Base-by-base conservation (phyloP, 2,888 invertebrate species). In the Podabrus alpinus region DNA sequence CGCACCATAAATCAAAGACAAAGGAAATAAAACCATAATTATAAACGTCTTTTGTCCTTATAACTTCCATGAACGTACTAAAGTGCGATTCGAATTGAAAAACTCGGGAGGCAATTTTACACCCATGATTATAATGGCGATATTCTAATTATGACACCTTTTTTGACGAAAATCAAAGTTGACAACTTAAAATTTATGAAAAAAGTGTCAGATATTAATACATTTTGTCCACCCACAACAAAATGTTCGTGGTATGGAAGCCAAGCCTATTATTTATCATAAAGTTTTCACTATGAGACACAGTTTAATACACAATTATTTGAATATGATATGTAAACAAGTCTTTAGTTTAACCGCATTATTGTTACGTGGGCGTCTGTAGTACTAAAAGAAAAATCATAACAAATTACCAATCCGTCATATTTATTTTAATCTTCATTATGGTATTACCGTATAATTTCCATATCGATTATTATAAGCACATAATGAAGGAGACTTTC, bases 1-100 rank as follows among this genome's bases (percentile, higher is more conserved):
- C 71, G 68, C 67, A 71, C 68, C 74, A 71, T 74, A 74, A 74
- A 74, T 74, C 74, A 74, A 71, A 29, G 71, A 74, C 71, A 73
- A 69, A 72, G 60, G 68, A 59, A 16, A 16, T 24, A 15, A 16
- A 45, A 16, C 45, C 24, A 15, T 45, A 45, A 45, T 45, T 25
- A 67, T 67, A 45, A 25, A 16, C 67, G 19, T 29, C 45, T 67
- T 67, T 67, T 67, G 25, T 45, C 25, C 67, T 25, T 25, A 45
- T 16, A 67, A 67, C 25, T 45, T 25, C 29, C 24, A 25, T 29
- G 16, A 16, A 25, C 25, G 11, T 69, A 59, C 21, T 15, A n/a
- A 45, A 45, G 45, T 45, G 45, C 45, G 45, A 45, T 45, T 45
- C 45, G 7, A 45, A 45, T 45, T 45, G n/a, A 45, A 45, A 45